Evolutionary conservation across 1,140 invertebrate genomes (phyloP), one percentile per base, ranked within the genome.

Genomic region (Steinernema khuongi): DNA sequence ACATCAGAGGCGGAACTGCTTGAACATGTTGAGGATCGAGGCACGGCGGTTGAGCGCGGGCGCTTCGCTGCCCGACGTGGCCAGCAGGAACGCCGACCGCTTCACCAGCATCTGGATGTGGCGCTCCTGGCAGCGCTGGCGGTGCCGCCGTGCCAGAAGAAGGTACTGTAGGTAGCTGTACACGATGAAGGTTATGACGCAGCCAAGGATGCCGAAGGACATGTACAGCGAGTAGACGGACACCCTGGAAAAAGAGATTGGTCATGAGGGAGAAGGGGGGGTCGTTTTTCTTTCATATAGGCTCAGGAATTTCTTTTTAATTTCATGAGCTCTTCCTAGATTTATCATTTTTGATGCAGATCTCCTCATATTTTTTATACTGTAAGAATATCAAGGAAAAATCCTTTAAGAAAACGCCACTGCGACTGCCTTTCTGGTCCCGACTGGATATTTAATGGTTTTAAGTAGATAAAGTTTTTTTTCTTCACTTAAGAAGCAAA

Each of bases 81-180:
- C 50, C 11, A 60, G 50, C 50, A 60, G 19, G 22, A 17, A 60
- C 14, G 50, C 50, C 50, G 50, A 60, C 4, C 50, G 50, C 50
- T 26, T 11, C 11, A 60, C 22, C 7, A 60, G 50, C 11, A 60
- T 17, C 50, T 60, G 50, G 4, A 60, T 26, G 50, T 60, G 50
- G 14, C 2, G 4, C 11, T 60, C 50, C 7, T 60, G 50, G 14
- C 11, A 4, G 4, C 26, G 50, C 50, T 22, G 7, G 7, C 19
- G 50, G 14, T 17, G 50, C 11, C 50, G 50, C 7, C 19, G 50
- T 22, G 19, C 19, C 2, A 4, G 11, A 22, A 60, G 14, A 14
- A 60, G 50, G 50, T 60, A 60, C 50, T 60, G 50, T 17, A 60
- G 50, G 50, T 60, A 60, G 50, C 14, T n/a, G 50, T 60, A 60